Percentiles rank a stretch among this genome's conserved stretches.
Evolutionary conservation across 1,140 invertebrate species (phyloP).

Genomic region (Nephila pilipes): DNA sequence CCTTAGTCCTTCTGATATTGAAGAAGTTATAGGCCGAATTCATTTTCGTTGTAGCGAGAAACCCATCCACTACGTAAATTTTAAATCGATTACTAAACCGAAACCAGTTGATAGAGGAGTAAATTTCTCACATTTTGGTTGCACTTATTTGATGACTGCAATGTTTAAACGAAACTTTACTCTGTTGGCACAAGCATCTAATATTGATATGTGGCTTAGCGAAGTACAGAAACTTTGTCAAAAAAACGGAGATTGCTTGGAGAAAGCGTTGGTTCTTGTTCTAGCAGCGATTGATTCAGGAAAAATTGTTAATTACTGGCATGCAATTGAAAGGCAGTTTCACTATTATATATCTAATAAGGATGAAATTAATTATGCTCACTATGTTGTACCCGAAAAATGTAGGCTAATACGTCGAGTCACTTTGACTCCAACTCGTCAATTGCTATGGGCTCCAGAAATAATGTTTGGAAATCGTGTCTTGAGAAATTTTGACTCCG

Average conservation of each 20-base stretch:
- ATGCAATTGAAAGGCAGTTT: constrained; percentile 21
- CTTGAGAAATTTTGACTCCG: constrained; percentile 78
- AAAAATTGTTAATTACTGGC: constrained; percentile 54
- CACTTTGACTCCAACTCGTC: constrained; percentile 78
- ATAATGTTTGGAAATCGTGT: constrained; percentile 79
- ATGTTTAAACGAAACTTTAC: constrained; percentile 65
- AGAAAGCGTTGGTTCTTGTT: constrained; percentile 48
- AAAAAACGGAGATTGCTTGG: constrained; percentile 31
- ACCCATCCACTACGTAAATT: constrained; percentile 43
- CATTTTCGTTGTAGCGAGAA: constrained; percentile 43
- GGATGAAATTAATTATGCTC: constrained; percentile 71
- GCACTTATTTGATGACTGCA: constrained; percentile 50
- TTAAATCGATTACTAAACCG: not conserved
- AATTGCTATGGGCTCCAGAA: constrained; percentile 79
- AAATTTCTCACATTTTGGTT: constrained; percentile 30
- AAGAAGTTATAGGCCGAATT: constrained; percentile 61
- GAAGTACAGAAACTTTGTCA: not conserved
- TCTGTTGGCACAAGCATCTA: not conserved
- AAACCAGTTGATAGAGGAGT: not conserved
- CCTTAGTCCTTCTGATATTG: not conserved
- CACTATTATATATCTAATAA: constrained; percentile 14
- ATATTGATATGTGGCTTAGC: not conserved
- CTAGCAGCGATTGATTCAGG: constrained; percentile 51
- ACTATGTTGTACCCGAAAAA: constrained; percentile 77
- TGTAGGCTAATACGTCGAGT: constrained; percentile 69